Conservation (phyloP, 2,113 vertebrate genomes). For the Burhinus bistriatus region DNA sequence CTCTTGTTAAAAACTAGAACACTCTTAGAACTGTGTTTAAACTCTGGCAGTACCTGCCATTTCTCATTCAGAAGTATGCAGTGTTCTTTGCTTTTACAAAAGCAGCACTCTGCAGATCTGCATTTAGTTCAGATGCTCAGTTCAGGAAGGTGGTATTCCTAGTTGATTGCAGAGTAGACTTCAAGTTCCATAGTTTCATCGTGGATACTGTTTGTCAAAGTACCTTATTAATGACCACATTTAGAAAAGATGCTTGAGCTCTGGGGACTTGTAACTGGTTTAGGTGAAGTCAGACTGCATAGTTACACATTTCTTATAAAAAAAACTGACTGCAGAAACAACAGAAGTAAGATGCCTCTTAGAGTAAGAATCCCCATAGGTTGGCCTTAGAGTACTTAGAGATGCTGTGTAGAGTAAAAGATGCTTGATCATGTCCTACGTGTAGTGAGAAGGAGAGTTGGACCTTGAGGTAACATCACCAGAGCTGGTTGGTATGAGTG, state of each 20-base stretch:
- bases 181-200: background rate
- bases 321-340: background rate
- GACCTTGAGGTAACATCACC: background rate
- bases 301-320: background rate
- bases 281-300: background rate
- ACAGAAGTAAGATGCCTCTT: background rate
- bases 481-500: background rate
- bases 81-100: background rate
- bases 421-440: background rate
- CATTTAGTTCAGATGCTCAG: background rate
- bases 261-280: background rate
- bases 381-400: background rate
- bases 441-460: background rate
- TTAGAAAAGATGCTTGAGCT: background rate
- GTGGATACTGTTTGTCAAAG: background rate
- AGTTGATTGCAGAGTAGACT: background rate
- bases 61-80: background rate
- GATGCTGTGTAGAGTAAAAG: background rate
- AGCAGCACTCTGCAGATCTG: background rate
- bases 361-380: background rate
- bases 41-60: background rate
- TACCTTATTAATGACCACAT: background rate
- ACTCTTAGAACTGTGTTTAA: background rate
- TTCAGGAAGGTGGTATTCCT: background rate
- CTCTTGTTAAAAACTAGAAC: background rate